Conservation (phyloP, 2,888 invertebrate genomes). For the Melitaea athalia region DNA sequence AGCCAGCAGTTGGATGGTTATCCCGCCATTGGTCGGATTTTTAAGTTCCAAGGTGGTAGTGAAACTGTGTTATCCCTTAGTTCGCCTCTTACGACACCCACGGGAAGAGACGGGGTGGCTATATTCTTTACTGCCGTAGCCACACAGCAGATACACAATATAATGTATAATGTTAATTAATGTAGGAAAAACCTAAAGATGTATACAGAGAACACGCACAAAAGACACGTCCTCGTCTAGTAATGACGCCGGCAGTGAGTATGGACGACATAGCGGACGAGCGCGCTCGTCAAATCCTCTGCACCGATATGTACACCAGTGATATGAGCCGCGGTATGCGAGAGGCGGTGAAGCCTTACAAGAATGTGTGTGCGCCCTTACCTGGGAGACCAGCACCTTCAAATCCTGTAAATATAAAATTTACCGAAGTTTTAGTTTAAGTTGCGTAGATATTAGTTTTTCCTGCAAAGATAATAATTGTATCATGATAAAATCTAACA, state of each 20-base stretch:
- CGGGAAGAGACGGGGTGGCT: too few relatives aligned
- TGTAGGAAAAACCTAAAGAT: constrained; percentile 38
- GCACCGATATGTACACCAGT: constrained; percentile 55
- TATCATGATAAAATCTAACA: too few relatives aligned
- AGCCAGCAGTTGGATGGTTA: too few relatives aligned
- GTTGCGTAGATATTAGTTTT: too few relatives aligned
- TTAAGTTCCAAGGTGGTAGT: too few relatives aligned
- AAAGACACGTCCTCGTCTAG: constrained; percentile 43
- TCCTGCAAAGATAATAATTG: too few relatives aligned
- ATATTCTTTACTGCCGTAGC: too few relatives aligned
- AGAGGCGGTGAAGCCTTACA: constrained; percentile 22
- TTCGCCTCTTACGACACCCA: too few relatives aligned
- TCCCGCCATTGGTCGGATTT: too few relatives aligned
- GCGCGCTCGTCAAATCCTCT: constrained; percentile 37
- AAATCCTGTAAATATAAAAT: constrained; percentile 44
- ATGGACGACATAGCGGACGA: constrained; percentile 51
- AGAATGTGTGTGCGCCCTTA: constrained; percentile 45
- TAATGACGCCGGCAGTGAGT: constrained; percentile 53
- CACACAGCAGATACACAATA: too few relatives aligned
- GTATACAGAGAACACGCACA: constrained; percentile 34
- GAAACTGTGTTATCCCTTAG: too few relatives aligned
- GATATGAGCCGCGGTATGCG: constrained; percentile 37
- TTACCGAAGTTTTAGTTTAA: neutral
- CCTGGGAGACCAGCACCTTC: constrained; percentile 42
- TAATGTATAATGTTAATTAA: neutral